Conservation (phyloP, 2,888 invertebrate species). For the Sabellastarte sp. region DNA sequence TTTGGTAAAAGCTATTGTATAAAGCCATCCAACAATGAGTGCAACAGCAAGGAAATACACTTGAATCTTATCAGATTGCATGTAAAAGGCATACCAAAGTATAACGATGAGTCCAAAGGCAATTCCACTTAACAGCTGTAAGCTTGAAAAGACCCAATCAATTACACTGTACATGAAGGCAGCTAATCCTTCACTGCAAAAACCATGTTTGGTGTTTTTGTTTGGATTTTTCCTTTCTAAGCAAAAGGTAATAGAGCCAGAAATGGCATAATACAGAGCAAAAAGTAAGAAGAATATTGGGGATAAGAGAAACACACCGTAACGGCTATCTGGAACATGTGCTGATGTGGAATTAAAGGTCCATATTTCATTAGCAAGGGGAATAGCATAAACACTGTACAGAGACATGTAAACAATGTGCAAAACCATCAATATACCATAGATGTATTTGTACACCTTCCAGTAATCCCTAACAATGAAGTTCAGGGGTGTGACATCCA, state of each 20-base stretch:
- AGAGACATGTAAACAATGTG: slow-evolving; percentile 52
- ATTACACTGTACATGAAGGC: neutral
- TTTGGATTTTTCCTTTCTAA: neutral
- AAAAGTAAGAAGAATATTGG: neutral
- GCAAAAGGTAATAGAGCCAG: neutral
- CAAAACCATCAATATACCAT: slow-evolving; percentile 40
- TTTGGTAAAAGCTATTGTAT: slow-evolving; percentile 44
- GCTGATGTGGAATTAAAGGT: neutral
- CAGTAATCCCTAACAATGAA: slow-evolving; percentile 46
- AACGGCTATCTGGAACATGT: neutral
- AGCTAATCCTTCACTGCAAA: neutral
- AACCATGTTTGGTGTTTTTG: neutral
- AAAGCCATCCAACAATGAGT: slow-evolving; percentile 45
- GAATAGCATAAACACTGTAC: slow-evolving; percentile 33
- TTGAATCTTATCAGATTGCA: slow-evolving; percentile 29
- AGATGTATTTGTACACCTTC: slow-evolving; percentile 44
- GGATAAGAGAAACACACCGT: neutral
- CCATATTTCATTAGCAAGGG: slow-evolving; percentile 1
- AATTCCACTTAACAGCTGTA: slow-evolving; percentile 9
- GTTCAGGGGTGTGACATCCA: slow-evolving; percentile 46
- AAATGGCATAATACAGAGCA: neutral
- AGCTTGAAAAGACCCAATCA: neutral
- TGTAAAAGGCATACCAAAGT: slow-evolving; percentile 38
- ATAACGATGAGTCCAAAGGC: slow-evolving; percentile 35
- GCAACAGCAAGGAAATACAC: slow-evolving; percentile 44